Conservation (phyloP, 2,888 invertebrate genomes). For the Pollenia griseotomentosa region DNA sequence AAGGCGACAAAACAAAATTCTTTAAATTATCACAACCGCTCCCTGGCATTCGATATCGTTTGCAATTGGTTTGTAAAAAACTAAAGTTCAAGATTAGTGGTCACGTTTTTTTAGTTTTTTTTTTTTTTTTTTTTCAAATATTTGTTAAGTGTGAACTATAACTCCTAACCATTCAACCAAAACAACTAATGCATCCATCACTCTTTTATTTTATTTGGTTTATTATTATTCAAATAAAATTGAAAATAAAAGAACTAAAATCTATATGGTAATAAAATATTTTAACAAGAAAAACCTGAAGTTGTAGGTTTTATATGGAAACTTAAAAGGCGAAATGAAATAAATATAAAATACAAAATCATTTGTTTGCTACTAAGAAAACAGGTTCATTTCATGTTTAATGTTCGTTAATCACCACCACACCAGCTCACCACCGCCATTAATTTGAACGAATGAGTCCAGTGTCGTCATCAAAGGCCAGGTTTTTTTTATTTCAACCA, state of each 20-base stretch:
- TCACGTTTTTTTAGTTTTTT: too few species aligned
- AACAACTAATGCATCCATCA: conserved; percentile 1
- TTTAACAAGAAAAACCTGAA: conserved; percentile 67
- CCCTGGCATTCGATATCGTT: too few species aligned
- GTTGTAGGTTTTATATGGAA: conserved; percentile 36
- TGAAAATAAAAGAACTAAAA: conserved; percentile 22
- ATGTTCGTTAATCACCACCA: conserved; percentile 44
- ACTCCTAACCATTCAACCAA: neutral
- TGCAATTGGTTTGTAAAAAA: too few species aligned
- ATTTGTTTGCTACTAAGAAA: conserved; percentile 51
- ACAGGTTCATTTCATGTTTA: conserved; percentile 48
- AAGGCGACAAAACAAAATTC: too few species aligned
- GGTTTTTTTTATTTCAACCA: conserved; percentile 3
- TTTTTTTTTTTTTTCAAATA: too few species aligned
- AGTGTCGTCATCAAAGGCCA: conserved; percentile 53
- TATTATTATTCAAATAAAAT: conserved; percentile 4
- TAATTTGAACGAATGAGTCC: conserved; percentile 29
- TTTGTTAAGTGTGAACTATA: too few species aligned
- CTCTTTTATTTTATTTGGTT: conserved; percentile 11
- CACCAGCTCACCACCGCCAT: neutral
- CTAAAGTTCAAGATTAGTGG: too few species aligned
- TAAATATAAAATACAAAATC: conserved; percentile 35
- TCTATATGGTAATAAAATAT: conserved; percentile 46
- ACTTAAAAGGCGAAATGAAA: conserved; percentile 9
- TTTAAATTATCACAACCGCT: too few species aligned